Evolutionary conservation across 2,113 vertebrate genomes (phyloP).

Genomic region (Grantiella picta): DNA sequence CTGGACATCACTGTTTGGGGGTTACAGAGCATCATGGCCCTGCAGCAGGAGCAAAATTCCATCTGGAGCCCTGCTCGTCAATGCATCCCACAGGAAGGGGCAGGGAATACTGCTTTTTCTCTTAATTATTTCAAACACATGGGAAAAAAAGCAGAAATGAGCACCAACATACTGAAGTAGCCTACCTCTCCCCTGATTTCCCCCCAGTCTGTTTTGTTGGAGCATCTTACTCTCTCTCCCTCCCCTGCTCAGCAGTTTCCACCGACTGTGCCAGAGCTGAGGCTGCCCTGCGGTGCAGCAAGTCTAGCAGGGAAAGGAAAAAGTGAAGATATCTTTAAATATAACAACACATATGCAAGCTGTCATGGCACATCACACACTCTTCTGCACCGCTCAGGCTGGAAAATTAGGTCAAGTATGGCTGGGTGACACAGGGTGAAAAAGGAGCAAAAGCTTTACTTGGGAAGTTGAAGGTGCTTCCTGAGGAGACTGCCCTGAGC

Average conservation of each 20-base stretch:
- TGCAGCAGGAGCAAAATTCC: not conserved
- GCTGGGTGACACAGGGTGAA: not conserved
- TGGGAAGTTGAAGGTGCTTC: not conserved
- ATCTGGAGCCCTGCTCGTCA: not conserved
- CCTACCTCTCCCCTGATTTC: not conserved
- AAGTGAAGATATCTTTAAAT: not conserved
- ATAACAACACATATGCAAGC: not conserved
- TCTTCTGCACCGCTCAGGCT: not conserved
- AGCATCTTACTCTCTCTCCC: not conserved
- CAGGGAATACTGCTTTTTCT: not conserved
- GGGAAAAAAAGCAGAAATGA: not conserved
- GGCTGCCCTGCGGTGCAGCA: not conserved
- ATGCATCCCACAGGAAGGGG: not conserved
- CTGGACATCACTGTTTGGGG: not conserved
- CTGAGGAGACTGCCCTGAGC: not conserved
- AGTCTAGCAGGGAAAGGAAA: not conserved
- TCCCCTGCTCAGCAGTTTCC: not conserved
- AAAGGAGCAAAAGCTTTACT: not conserved
- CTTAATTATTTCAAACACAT: not conserved
- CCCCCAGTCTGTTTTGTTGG: not conserved
- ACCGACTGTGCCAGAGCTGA: not conserved
- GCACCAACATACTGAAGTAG: not conserved
- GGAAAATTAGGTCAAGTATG: not conserved
- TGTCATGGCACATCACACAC: not conserved
- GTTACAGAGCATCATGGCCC: accelerated